These are phyloP conservation scores for Notiomystis cincta DNA, from an alignment of 2,113 vertebrate species.

Conservation along the genomic window DNA sequence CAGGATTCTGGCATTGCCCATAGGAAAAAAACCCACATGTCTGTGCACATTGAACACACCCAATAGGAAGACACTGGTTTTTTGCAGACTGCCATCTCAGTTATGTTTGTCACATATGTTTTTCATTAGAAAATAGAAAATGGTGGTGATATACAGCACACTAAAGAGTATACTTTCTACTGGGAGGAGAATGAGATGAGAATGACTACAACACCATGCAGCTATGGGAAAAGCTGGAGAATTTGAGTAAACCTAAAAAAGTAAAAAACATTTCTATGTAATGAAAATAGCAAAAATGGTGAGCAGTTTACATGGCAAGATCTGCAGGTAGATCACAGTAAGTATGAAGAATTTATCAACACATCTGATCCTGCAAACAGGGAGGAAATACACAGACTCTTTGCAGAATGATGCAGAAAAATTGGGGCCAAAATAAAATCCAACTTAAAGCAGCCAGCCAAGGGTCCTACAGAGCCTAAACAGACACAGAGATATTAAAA, in stretches of 20 bases:
- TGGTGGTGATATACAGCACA: neutral
- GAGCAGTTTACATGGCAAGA: neutral
- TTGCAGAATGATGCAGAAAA: neutral
- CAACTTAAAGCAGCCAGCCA: neutral
- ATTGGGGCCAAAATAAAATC: neutral
- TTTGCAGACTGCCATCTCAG: neutral
- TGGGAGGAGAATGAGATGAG: neutral
- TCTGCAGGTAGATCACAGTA: neutral
- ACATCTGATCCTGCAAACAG: neutral
- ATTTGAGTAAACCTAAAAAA: neutral
- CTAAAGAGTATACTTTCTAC: neutral
- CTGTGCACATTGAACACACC: constrained; percentile 9
- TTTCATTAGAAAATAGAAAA: neutral
- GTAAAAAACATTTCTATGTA: neutral
- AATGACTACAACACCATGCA: neutral
- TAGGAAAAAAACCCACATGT: constrained; percentile 46
- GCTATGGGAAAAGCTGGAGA: neutral
- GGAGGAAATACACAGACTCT: neutral
- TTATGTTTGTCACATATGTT: constrained; percentile 9
- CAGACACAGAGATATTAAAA: neutral
- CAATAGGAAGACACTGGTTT: neutral
- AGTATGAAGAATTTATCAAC: neutral
- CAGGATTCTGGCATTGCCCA: constrained; percentile 19
- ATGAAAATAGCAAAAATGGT: neutral
- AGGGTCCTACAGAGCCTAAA: neutral